Conservation (phyloP, 2,888 invertebrate genomes). For the Spatulosminthurus flaviceps region DNA sequence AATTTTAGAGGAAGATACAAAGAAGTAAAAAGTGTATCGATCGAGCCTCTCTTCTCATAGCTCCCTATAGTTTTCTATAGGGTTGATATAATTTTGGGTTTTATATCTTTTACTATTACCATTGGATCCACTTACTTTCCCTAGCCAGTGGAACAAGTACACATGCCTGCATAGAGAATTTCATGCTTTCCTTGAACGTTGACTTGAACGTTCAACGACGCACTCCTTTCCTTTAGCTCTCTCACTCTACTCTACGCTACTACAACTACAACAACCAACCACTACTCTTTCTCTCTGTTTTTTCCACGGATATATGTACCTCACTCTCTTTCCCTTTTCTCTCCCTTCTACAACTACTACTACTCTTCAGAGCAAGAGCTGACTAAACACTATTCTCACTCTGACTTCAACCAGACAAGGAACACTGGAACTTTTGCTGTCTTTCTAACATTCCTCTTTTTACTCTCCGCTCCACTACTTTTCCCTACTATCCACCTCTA, state of each 20-base stretch:
- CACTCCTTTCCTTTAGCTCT: constrained; percentile 35
- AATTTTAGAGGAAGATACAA: constrained; percentile 18
- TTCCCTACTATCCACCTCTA: background rate
- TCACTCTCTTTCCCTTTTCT: too few species aligned
- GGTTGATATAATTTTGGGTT: constrained; percentile 3
- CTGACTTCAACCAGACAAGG: constrained; percentile 16
- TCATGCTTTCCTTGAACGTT: constrained; percentile 37
- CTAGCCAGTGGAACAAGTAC: constrained; percentile 1
- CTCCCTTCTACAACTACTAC: too few species aligned
- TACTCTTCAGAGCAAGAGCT: background rate
- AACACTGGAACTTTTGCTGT: background rate
- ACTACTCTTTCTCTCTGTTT: background rate
- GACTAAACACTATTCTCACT: constrained; percentile 26
- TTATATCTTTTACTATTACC: constrained; percentile 8
- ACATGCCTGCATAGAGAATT: constrained; percentile 42
- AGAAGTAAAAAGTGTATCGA: constrained; percentile 44
- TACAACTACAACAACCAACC: background rate
- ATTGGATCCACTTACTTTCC: constrained; percentile 2
- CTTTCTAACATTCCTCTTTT: constrained; percentile 4
- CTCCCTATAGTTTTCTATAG: constrained; percentile 28
- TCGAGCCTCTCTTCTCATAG: constrained; percentile 35
- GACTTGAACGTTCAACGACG: constrained; percentile 44
- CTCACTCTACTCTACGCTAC: too few species aligned
- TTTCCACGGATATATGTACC: background rate
- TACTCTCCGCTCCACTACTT: background rate